These are phyloP conservation scores for Trichoplusia ni DNA, from an alignment of 1,140 invertebrate genomes.

Conservation along the genomic window DNA sequence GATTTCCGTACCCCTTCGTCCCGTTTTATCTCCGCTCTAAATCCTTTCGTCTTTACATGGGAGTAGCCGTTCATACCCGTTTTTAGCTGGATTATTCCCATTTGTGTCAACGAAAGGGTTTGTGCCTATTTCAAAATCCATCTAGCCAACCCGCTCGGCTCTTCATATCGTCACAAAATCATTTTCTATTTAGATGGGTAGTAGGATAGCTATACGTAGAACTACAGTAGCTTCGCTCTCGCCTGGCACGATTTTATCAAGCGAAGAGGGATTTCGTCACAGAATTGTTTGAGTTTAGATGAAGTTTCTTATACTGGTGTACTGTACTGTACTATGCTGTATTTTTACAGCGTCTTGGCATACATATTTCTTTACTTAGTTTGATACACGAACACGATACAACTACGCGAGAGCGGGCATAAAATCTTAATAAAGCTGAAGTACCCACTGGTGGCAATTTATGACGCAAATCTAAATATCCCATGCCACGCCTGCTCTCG, in stretches of 20 bases:
- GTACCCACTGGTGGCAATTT: slow-evolving; percentile 20
- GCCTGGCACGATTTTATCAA: slow-evolving; percentile 1
- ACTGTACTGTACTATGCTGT: too few relatives aligned
- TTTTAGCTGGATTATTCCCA: slow-evolving; percentile 27
- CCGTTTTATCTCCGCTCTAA: slow-evolving; percentile 29
- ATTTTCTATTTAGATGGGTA: too few relatives aligned
- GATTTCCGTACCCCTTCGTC: slow-evolving; percentile 32
- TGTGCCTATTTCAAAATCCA: slow-evolving; percentile 20
- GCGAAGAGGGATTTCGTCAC: neutral
- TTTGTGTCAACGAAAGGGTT: slow-evolving; percentile 24
- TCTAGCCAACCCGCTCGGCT: neutral
- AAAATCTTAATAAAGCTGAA: slow-evolving; percentile 28
- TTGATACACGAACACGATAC: slow-evolving; percentile 31
- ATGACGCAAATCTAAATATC: slow-evolving; percentile 24
- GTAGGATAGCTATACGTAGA: too few relatives aligned
- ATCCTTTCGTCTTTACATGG: slow-evolving; percentile 26
- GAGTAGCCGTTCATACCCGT: slow-evolving; percentile 14
- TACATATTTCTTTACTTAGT: slow-evolving; percentile 40
- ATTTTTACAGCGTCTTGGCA: slow-evolving; percentile 20
- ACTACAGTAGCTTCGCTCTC: neutral
- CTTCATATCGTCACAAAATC: slow-evolving; percentile 21
- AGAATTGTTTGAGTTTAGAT: slow-evolving; percentile 5
- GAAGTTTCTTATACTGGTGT: slow-evolving; percentile 2
- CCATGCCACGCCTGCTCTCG: neutral
- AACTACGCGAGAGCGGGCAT: slow-evolving; percentile 29